Conservation (phyloP, 1,140 invertebrate species). For the Ridgeia piscesae region DNA sequence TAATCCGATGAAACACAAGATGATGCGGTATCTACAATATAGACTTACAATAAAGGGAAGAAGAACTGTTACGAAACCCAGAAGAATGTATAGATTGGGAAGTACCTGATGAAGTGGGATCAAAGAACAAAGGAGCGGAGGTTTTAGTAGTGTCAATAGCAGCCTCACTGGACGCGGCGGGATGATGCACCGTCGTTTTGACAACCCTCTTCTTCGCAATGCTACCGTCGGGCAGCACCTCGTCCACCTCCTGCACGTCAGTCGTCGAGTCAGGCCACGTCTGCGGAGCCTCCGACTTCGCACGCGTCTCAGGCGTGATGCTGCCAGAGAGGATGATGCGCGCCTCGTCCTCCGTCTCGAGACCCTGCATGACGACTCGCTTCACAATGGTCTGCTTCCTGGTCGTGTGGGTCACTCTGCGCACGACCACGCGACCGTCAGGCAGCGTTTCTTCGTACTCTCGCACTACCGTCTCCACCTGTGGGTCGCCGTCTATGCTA, state of each 20-base stretch:
- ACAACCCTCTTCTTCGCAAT: constrained; percentile 36
- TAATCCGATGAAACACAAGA: background rate
- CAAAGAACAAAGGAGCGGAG: background rate
- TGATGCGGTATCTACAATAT: background rate
- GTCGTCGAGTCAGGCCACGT: constrained; percentile 41
- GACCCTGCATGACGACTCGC: constrained; percentile 29
- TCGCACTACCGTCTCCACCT: constrained; percentile 33
- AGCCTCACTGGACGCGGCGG: background rate
- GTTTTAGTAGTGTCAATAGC: background rate
- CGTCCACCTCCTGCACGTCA: constrained; percentile 48
- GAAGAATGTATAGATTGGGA: background rate
- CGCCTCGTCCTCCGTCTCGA: constrained; percentile 21
- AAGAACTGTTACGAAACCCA: background rate
- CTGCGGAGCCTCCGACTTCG: constrained; percentile 15
- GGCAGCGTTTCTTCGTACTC: constrained; percentile 44
- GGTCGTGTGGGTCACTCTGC: constrained; percentile 35
- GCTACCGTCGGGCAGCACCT: constrained; percentile 46
- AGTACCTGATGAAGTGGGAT: background rate
- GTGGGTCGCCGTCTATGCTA: constrained; percentile 30
- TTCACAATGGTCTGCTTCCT: constrained; percentile 32
- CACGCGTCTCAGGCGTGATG: constrained; percentile 2
- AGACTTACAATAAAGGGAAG: background rate
- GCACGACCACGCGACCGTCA: constrained; percentile 44
- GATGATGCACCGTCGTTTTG: constrained; percentile 27
- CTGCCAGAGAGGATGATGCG: constrained; percentile 15